Evolutionary conservation across 2,888 invertebrate genomes (phyloP), one percentile per base, ranked within the genome.

Genomic region (Brachycybe producta): DNA sequence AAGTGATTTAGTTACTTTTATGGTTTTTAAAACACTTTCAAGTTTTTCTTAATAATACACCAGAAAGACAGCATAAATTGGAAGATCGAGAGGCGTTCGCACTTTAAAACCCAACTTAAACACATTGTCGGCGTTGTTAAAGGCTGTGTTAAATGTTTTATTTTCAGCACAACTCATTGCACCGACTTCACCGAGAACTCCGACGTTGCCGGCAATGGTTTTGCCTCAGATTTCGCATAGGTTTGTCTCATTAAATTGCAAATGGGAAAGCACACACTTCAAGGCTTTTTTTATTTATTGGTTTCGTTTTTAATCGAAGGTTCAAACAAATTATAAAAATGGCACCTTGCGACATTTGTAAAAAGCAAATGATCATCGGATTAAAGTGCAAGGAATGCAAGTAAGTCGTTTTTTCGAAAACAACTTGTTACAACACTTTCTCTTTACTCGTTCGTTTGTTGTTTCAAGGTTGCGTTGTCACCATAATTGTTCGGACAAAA

Each of bases 351-450:
- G 85, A 87, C 68, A 80, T 82, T 64, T 92, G 92, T 70, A 81
- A 82, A 61, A 85, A 84, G 63, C 85, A 84, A 67, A 84, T 87
- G 78, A 79, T 85, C 59, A 81, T 85, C 65, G 83, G 80, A 51
- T 75, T 86, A 58, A 90, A 85, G 69, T 94, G 92, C 69, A 90
- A 83, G 67, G 90, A 91, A 69, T 94, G 92, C 77, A 92, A 90
- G 73, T 91, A 86, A 38, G 46, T 36, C 5, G 7, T 17, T 38
- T 15, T 11, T 38, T 38, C 17, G 8, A 17, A 17, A 11, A 17
- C 17, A 15, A 8, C 38, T 7, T 7, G 17, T 7, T 38, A 17
- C 38, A 15, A 11, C 17, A 11, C 13, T 36, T 17, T 19, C 21
- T 7, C 2, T 5, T 36, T 19, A 8, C 38, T 4, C 5, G 47